Conservation (phyloP, 2,888 invertebrate species). For the Eulithis prunata region DNA sequence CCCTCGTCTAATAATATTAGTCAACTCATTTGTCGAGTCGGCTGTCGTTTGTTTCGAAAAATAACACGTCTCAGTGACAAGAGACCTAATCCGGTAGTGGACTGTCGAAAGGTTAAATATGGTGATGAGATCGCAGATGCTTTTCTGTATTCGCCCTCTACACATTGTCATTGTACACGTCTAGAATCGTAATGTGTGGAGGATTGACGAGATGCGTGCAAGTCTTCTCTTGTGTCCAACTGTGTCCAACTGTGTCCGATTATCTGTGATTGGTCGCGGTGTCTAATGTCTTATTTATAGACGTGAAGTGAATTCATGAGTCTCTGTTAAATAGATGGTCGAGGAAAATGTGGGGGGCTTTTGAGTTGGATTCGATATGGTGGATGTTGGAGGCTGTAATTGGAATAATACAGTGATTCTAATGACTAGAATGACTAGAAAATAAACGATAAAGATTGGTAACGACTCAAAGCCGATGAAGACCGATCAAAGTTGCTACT, state of each 20-base stretch:
- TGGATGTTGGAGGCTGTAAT: conserved; percentile 12
- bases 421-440: too few relatives aligned
- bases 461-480: too few relatives aligned
- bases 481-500: too few relatives aligned
- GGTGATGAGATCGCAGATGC: conserved; percentile 1
- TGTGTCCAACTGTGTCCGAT: conserved; percentile 50
- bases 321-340: conserved; percentile 27
- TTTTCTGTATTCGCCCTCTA: conserved; percentile 8
- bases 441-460: too few relatives aligned
- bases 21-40: too few relatives aligned
- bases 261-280: conserved; percentile 50
- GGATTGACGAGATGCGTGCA: conserved; percentile 56
- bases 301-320: conserved; percentile 34
- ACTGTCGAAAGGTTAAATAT: too few relatives aligned
- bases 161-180: conserved; percentile 66
- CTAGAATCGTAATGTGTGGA: conserved; percentile 48
- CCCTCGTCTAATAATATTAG: too few relatives aligned
- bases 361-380: conserved; percentile 12
- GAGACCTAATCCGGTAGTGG: too few relatives aligned
- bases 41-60: too few relatives aligned
- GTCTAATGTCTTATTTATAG: conserved; percentile 46
- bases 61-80: too few relatives aligned
- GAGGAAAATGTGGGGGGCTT: conserved; percentile 22
- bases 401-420: neutral
- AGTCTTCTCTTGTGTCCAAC: conserved; percentile 57